Evolutionary conservation across 2,797 vertebrate species (phyloP), one percentile per base, ranked within the genome.

Genomic region (Huso huso): DNA sequence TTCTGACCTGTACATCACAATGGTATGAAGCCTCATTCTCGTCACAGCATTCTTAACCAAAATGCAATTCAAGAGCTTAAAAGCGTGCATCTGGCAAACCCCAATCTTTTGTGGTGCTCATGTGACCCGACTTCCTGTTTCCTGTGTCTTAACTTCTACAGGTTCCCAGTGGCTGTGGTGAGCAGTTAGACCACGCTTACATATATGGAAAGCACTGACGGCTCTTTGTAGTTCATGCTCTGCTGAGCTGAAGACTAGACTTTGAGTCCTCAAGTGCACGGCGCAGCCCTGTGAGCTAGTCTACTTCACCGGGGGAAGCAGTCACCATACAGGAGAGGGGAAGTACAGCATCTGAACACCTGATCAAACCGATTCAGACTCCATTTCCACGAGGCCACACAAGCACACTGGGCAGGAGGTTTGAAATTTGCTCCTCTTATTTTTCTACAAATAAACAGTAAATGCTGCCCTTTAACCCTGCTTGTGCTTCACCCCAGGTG

Each of bases 41-140:
- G 23, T 37, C 23, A 37, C 23, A 37, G 23, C 23, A 37, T 2
- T 2, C 4, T 37, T 37, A 37, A 37, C 23, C 23, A 37, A 37
- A 37, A 37, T 37, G 23, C 23, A 37, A 37, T 37, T 37, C 23
- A 37, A 3, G 23, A 37, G 4, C 23, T 37, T 37, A 37, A 37
- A 37, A 37, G 23, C 23, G 23, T 18, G 15, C 15, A 18, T 18
- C 15, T 37, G 23, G 23, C 23, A 37, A 37, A 37, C 23, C 23
- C 2, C 0, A 37, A 37, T 37, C 23, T 37, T 37, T 37, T 4
- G 23, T 37, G 7, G 13, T 49, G 11, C n/a, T 57, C 59, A 73
- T 52, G 73, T 66, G 72, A 69, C 70, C 73, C 73, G 51, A 88
- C 87, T 93, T 95, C 92, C 93, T 91, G 85, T 87, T 92, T 90